phyloP scores from a whole-genome alignment of 2,888 invertebrate species.

The Drosophila kanekoi region DNA sequence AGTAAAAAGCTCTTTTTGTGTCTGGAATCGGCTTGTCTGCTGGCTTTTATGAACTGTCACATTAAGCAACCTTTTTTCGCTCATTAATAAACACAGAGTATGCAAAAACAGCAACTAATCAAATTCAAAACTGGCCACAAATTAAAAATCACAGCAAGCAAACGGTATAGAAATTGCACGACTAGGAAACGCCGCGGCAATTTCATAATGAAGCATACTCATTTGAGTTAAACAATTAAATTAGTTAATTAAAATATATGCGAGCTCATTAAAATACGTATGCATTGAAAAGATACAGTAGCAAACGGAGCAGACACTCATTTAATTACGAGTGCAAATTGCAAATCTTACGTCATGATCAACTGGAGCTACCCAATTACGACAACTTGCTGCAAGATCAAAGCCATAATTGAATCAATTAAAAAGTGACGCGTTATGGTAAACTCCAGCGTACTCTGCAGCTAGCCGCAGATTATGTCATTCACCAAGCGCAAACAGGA shows the following conservation, averaged over 20 bases:
- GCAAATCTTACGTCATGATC: constrained; percentile 40
- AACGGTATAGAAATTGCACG: constrained; percentile 43
- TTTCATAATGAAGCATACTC: constrained; percentile 46
- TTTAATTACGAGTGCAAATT: constrained; percentile 45
- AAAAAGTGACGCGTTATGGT: constrained; percentile 5
- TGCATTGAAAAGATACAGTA: constrained; percentile 24
- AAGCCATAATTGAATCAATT: constrained; percentile 25
- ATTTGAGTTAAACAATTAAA: constrained; percentile 48
- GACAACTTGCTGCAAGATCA: constrained; percentile 37
- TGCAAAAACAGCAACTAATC: constrained; percentile 27
- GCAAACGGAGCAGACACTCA: constrained; percentile 32
- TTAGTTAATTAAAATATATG: constrained; percentile 68
- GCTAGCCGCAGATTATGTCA: constrained; percentile 44
- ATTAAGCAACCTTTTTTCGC: background rate
- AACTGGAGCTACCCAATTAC: constrained; percentile 18
- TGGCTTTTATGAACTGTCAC: background rate
- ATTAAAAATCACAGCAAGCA: constrained; percentile 54
- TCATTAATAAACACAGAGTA: background rate
- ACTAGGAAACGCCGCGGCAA: constrained; percentile 36
- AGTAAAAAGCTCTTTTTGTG: too few species aligned
- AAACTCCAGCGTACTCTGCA: constrained; percentile 3
- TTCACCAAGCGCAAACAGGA: constrained; percentile 4
- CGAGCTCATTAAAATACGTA: constrained; percentile 62
- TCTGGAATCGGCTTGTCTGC: background rate
- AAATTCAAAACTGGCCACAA: constrained; percentile 45